Percentiles rank a stretch among this genome's conserved stretches.
Conservation (phyloP, 2,797 vertebrate species). For the Aplochiton taeniatus region DNA sequence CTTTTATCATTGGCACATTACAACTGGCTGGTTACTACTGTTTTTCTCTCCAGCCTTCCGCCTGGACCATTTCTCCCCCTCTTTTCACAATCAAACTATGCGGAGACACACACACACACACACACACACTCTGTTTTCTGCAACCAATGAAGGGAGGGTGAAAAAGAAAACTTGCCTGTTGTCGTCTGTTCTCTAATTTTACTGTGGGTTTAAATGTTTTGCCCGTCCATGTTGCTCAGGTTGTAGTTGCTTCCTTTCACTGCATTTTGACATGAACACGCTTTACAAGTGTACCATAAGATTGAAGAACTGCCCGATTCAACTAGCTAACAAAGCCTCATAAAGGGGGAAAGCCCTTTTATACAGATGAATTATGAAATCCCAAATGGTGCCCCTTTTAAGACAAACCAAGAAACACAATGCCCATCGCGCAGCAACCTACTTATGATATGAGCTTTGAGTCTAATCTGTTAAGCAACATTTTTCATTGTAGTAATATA, state of each 20-base stretch:
- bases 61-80: not conserved
- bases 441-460: too few relatives aligned
- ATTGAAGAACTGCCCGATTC: not conserved
- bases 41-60: constrained; percentile 16
- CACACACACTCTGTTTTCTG: constrained; percentile 14
- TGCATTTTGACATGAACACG: constrained; percentile 9
- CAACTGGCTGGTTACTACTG: constrained; percentile 20
- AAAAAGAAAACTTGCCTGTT: constrained; percentile 13
- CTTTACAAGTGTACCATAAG: constrained; percentile 5
- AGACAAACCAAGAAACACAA: too few relatives aligned
- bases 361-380: too few relatives aligned
- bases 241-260: constrained; percentile 7
- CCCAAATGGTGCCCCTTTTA: too few relatives aligned
- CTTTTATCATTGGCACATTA: constrained; percentile 17
- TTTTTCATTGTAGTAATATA: too few relatives aligned
- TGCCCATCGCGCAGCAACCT: too few relatives aligned
- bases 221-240: constrained; percentile 1
- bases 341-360: too few relatives aligned
- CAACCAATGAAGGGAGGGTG: constrained; percentile 23
- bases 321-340: not conserved
- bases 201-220: constrained; percentile 10
- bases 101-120: not conserved
- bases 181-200: constrained; percentile 14
- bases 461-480: too few relatives aligned
- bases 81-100: constrained; percentile 3